Percentiles rank a stretch among this genome's conserved stretches.
phyloP scores from a whole-genome alignment of 2,113 vertebrate genomes.

The Cyanocitta stelleri region DNA sequence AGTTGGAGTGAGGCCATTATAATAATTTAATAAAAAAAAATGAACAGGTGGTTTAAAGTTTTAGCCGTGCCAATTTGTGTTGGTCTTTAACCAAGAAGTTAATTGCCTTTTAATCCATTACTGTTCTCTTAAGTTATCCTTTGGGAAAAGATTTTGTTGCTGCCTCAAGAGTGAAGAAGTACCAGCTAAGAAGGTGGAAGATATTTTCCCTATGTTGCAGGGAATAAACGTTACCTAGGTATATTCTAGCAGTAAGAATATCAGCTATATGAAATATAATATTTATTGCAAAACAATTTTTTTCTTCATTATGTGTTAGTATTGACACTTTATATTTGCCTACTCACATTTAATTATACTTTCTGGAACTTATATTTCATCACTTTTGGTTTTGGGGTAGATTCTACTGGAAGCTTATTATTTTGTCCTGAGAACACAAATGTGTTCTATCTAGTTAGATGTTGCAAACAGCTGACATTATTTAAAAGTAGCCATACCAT shows the following conservation, averaged over 20 bases:
- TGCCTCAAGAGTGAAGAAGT: neutral
- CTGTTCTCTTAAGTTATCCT: neutral
- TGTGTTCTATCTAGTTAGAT: neutral
- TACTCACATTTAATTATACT: neutral
- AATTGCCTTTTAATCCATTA: neutral
- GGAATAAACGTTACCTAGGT: neutral
- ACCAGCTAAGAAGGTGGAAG: neutral
- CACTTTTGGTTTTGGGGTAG: neutral
- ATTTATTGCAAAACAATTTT: neutral
- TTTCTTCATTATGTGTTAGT: neutral
- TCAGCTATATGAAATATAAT: neutral
- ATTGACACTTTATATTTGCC: neutral
- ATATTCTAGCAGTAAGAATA: neutral
- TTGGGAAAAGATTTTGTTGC: neutral
- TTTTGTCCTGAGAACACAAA: neutral
- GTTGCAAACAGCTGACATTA: neutral
- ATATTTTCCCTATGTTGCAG: neutral
- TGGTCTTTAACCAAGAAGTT: constrained; percentile 8
- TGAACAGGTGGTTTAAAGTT: neutral
- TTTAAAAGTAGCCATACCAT: neutral
- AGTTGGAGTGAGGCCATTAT: neutral
- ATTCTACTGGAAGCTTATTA: neutral
- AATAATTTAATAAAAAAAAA: neutral
- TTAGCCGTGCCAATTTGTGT: neutral
- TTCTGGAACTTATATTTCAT: neutral